A percentile compares a stretch with the other conserved stretches of the same genome.
These are phyloP conservation scores for Cryptotis parvus DNA, from an alignment of 2,113 vertebrate species.

Conservation along the genomic window DNA sequence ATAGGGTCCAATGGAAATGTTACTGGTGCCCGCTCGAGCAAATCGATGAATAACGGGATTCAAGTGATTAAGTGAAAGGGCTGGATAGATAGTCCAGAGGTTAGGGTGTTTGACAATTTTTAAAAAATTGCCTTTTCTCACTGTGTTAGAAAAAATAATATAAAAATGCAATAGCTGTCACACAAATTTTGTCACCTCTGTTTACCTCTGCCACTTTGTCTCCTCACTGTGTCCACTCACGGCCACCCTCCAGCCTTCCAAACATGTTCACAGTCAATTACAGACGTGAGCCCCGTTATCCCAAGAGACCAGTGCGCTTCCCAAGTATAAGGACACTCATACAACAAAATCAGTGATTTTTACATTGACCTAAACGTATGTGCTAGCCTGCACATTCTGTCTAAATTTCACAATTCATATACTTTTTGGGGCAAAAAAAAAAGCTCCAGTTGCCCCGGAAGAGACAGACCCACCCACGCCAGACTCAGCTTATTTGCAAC, in stretches of 20 bases:
- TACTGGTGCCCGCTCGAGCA: too few relatives aligned
- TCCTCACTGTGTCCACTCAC: background rate
- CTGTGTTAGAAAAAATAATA: background rate
- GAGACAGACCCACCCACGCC: too few relatives aligned
- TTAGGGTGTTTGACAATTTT: too few relatives aligned
- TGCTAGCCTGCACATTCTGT: background rate
- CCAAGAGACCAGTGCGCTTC: background rate
- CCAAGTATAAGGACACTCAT: slow-evolving; percentile 20
- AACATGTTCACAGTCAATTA: background rate
- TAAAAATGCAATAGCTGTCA: background rate
- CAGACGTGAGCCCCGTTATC: background rate
- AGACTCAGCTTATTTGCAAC: too few relatives aligned
- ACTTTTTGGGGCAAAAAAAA: too few relatives aligned
- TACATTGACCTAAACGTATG: background rate
- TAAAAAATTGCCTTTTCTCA: too few relatives aligned
- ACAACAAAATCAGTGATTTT: background rate
- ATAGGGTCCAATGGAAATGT: too few relatives aligned
- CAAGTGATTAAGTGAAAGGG: too few relatives aligned
- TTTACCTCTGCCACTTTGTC: background rate
- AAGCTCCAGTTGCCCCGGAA: too few relatives aligned
- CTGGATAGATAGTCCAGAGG: too few relatives aligned
- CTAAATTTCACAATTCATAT: background rate
- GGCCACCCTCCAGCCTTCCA: background rate
- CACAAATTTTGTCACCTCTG: background rate
- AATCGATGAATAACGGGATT: too few relatives aligned